Evolutionary conservation across 2,113 vertebrate species (phyloP), one percentile per base, ranked within the genome.

Genomic region (Astur gentilis): DNA sequence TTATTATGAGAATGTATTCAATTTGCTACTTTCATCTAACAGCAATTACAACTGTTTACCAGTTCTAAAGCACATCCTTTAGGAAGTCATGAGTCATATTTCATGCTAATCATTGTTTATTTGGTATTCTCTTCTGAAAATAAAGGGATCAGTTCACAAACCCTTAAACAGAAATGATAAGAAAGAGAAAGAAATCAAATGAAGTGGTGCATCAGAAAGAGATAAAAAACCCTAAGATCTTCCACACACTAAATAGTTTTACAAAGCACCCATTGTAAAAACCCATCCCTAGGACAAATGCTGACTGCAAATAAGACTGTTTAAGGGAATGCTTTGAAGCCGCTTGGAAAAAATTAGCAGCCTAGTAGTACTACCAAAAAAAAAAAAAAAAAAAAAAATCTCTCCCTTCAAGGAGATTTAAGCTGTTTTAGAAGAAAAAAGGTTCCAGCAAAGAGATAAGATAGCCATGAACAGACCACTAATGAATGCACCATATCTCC

Each of bases 41-140:
- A 89, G 95, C 93, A 97, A 96, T 97, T 97, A 96, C 93, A 95
- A 96, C 79, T 88, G 82, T 96, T 97, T 96, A 93, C 81, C 73
- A 88, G 81, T 85, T 93, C 85, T 87, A 91, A 96, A 93, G 92
- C 90, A 77, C 42, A 89, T 89, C 79, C 86, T 96, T 95, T 80
- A 93, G 72, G 84, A 97, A 96, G 50, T 36, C 76, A 76, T 65
- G 91, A 96, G 87, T 93, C 80, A 72, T 83, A 93, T 95, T 96
- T 91, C 93, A 70, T 89, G 81, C 85, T 96, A 91, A 97, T 95
- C 93, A 79, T 55, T 89, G 81, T 94, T 96, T 96, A 89, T 95
- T 97, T 95, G 78, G 66, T 77, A 88, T 93, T 96, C 93, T 89
- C 57, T 60, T 95, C 88, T 44, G 57, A 87, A 93, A 97, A 97